Evolutionary conservation across 2,888 invertebrate species (phyloP), one percentile per base, ranked within the genome.

Genomic region (Mythimna lalbum): DNA sequence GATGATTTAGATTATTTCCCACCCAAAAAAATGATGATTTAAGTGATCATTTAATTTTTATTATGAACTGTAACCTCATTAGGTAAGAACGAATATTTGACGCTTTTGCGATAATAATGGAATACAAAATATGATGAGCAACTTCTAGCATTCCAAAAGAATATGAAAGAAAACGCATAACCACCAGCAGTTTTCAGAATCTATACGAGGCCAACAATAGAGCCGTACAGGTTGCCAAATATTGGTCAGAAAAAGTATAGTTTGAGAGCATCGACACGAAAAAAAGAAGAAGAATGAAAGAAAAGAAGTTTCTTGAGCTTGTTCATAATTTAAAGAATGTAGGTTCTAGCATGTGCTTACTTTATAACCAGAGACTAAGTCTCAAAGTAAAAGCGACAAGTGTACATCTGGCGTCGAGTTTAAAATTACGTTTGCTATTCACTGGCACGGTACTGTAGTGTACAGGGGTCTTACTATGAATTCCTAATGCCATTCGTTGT

Each of bases 391-490:
- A 49, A 56, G 36, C 21, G 33, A 50, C 23, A 60, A 53, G 21
- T 39, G 62, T 60, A 52, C 70, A 39, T 53, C 71, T 47, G 53
- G 43, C 21, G 62, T 64, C 55, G 73, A 75, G 76, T 73, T 82
- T 69, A 68, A 85, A 84, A 82, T 82, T 73, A 75, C 84, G 73
- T 78, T 84, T 70, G 56, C 63, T 50, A 61, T 72, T 69, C 69
- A 70, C 70, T 69, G 60, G 53, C 31, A 55, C 50, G 9, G 27
- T 53, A 39, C 50, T 47, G 55, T 64, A 43, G 17, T 50, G 55
- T 62, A 47, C 47, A 47, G 19, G 47, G 47, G 17, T 43, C 43
- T 43, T 43, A 43, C 43, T 43, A 43, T 43, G 43, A 43, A 43
- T 43, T 43, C 17, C 17, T 43, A 43, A 17, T 43, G 43, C 43